These are phyloP conservation scores for Athalia cordata DNA, from an alignment of 2,888 invertebrate species.

Conservation along the genomic window DNA sequence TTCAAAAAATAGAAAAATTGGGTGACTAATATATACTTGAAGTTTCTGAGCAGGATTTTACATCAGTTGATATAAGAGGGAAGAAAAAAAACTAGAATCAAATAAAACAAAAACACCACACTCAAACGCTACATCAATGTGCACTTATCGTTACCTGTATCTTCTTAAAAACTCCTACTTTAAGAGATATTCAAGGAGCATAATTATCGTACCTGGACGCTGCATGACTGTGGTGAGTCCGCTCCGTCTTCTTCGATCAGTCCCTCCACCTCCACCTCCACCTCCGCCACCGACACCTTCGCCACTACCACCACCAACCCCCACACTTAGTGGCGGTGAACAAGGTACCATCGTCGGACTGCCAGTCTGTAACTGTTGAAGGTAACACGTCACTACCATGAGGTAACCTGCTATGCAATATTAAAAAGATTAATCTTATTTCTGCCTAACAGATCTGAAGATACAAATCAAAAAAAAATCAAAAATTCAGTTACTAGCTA, in stretches of 20 bases:
- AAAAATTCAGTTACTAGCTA: not conserved
- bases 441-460: not conserved
- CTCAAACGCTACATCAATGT: slow-evolving; percentile 43
- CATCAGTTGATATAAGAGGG: slow-evolving; percentile 45
- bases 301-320: slow-evolving; percentile 62
- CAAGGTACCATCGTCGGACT: slow-evolving; percentile 73
- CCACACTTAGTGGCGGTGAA: slow-evolving; percentile 71
- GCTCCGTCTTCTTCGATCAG: slow-evolving; percentile 84
- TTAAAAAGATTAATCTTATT: not conserved
- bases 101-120: slow-evolving; percentile 13
- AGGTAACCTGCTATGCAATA: not conserved
- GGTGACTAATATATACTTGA: not conserved
- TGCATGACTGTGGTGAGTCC: slow-evolving; percentile 92
- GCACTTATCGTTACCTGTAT: slow-evolving; percentile 7
- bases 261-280: slow-evolving; percentile 71
- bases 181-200: slow-evolving; percentile 35
- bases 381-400: not conserved
- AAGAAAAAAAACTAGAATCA: slow-evolving; percentile 43
- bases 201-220: slow-evolving; percentile 81
- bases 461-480: not conserved
- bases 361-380: slow-evolving; percentile 66
- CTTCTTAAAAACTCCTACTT: slow-evolving; percentile 12
- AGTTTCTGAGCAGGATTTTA: not conserved
- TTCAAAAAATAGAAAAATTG: too few species aligned
- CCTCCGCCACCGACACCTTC: slow-evolving; percentile 66